phyloP scores from a whole-genome alignment of 2,113 vertebrate species.

The Shinisaurus crocodilurus region DNA sequence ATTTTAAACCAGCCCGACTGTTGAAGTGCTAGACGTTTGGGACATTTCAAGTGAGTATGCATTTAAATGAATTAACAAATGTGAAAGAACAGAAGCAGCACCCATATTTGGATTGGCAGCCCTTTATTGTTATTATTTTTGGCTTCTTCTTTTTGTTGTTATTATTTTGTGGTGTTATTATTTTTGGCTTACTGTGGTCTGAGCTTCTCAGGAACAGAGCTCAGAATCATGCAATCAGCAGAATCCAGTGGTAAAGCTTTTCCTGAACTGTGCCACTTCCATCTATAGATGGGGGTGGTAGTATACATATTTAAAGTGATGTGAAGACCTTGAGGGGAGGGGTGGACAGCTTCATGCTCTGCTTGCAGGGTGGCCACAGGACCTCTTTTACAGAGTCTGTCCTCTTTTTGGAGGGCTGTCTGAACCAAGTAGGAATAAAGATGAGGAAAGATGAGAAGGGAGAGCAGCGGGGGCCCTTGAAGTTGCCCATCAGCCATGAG shows the following conservation, averaged over 20 bases:
- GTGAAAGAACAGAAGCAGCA: background rate
- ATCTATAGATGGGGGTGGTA: too few relatives aligned
- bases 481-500: background rate
- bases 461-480: background rate
- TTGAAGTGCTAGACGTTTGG: background rate
- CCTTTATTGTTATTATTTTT: background rate
- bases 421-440: background rate
- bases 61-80: background rate
- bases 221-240: background rate
- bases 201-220: background rate
- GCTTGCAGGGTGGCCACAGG: background rate
- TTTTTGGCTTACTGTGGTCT: background rate
- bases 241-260: background rate
- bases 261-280: background rate
- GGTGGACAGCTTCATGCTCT: background rate
- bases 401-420: background rate
- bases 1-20: background rate
- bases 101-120: background rate
- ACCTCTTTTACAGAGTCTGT: background rate
- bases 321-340: too few relatives aligned
- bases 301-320: background rate
- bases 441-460: background rate
- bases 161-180: background rate
- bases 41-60: background rate
- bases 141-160: background rate